Evolutionary conservation across 2,113 vertebrate genomes (phyloP).

Genomic region (Aptenodytes patagonicus): DNA sequence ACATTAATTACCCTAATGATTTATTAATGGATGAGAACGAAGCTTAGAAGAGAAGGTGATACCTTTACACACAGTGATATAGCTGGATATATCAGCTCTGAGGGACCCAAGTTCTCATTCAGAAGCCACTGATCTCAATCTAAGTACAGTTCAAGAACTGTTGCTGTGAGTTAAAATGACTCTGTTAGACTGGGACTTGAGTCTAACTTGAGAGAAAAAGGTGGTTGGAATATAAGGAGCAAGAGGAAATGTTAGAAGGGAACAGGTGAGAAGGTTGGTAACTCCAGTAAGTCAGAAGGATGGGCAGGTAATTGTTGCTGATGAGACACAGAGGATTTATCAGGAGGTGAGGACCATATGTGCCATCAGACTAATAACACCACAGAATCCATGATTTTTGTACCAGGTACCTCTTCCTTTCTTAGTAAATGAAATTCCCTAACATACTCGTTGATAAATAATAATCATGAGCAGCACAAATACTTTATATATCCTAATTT

Average conservation of each 20-base stretch:
- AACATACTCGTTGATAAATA: not conserved
- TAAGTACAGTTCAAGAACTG: not conserved
- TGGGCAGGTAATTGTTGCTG: not conserved
- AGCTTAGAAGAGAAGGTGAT: not conserved
- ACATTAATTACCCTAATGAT: not conserved
- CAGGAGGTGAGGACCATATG: not conserved
- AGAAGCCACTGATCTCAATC: not conserved
- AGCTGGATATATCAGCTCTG: not conserved
- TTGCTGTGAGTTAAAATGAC: not conserved
- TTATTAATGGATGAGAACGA: not conserved
- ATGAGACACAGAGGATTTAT: not conserved
- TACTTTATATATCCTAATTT: not conserved
- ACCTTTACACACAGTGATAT: not conserved
- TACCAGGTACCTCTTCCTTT: not conserved
- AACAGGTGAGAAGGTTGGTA: not conserved
- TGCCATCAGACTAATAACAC: not conserved
- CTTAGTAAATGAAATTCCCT: not conserved
- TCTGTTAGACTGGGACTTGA: not conserved
- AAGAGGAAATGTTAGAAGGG: not conserved
- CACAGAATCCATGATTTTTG: not conserved
- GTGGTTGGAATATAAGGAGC: not conserved
- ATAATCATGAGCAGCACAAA: not conserved
- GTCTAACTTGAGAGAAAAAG: not conserved
- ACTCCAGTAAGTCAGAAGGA: not conserved
- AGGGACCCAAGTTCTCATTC: not conserved